These are phyloP conservation scores for Eudemis profundana DNA, from an alignment of 2,888 invertebrate genomes.

Conservation along the genomic window DNA sequence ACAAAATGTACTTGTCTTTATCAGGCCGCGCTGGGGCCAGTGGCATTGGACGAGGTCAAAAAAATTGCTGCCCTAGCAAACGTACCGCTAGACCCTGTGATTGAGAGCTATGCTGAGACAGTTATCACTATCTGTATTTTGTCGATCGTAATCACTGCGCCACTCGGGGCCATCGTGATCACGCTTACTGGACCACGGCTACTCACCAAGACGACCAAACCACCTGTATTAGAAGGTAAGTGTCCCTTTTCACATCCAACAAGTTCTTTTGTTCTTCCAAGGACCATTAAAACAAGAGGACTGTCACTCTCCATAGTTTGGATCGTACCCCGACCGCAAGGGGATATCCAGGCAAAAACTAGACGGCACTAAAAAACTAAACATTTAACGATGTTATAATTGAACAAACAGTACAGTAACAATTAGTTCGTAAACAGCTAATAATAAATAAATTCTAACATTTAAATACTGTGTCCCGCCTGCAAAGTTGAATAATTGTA, in stretches of 20 bases:
- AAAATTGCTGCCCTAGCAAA: conserved; percentile 64
- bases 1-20: conserved; percentile 45
- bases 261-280: too few relatives aligned
- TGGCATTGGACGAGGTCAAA: conserved; percentile 88
- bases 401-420: too few relatives aligned
- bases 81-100: conserved; percentile 66
- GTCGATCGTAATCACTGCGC: conserved; percentile 93
- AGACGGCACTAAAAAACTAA: too few relatives aligned
- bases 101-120: conserved; percentile 87
- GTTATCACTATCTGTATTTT: conserved; percentile 92
- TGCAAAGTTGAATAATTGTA: too few relatives aligned
- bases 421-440: too few relatives aligned
- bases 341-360: too few relatives aligned
- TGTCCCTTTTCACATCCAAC: not conserved
- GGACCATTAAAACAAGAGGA: too few relatives aligned
- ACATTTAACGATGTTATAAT: too few relatives aligned
- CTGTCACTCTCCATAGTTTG: too few relatives aligned
- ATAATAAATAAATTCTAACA: too few relatives aligned
- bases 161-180: conserved; percentile 93
- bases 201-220: conserved; percentile 91
- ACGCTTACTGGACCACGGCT: conserved; percentile 91
- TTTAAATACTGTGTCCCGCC: too few relatives aligned
- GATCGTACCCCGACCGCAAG: too few relatives aligned
- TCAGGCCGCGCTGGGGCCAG: conserved; percentile 93
- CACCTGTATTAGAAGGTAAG: conserved; percentile 87